Base-by-base conservation (phyloP, 1,140 invertebrate genomes). In the Hylaeus volcanicus region DNA sequence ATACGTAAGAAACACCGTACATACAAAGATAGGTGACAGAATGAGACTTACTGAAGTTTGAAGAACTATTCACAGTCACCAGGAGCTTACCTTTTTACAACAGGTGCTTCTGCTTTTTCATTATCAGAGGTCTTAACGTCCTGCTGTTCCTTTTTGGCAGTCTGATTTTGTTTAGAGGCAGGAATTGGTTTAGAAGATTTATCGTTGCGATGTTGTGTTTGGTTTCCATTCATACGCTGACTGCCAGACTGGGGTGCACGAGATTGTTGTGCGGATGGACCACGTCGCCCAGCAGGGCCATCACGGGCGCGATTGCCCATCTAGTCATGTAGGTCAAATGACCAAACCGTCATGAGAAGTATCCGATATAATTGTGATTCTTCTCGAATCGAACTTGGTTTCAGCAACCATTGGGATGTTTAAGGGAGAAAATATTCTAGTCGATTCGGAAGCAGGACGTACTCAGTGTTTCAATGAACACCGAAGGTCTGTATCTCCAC, bases 111-210 rank as follows among this genome's bases (percentile, higher is more conserved):
- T 88, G 90, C 91, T 91, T 93, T 93, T 91, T 93, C 93, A 89
- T 88, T 93, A 93, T 93, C 92, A 92, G 91, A 92, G 89, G 89
- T 90, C 91, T 93, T 92, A 92, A 89, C 88, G 86, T 93, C 93
- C 91, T 92, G 92, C 88, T 91, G 92, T 90, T 93, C 93, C 93
- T 91, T 93, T 93, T 93, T 93, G 91, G 85, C 89, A 88, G 88
- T 91, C 90, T 92, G 92, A 93, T 92, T 93, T 93, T 93, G 90
- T 92, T 93, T 93, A 93, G 92, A 93, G 88, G 91, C 90, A 90
- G 92, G 89, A 93, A 90, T 93, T 91, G 91, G 85, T 93, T 93
- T 93, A 93, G 92, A 93, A 92, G 92, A 92, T 91, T 93, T 93
- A 92, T 93, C 92, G 92, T 91, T 93, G 92, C 92, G 93, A 92